Base-by-base conservation (phyloP, 2,113 vertebrate species). In the Odontophorus gujanensis region DNA sequence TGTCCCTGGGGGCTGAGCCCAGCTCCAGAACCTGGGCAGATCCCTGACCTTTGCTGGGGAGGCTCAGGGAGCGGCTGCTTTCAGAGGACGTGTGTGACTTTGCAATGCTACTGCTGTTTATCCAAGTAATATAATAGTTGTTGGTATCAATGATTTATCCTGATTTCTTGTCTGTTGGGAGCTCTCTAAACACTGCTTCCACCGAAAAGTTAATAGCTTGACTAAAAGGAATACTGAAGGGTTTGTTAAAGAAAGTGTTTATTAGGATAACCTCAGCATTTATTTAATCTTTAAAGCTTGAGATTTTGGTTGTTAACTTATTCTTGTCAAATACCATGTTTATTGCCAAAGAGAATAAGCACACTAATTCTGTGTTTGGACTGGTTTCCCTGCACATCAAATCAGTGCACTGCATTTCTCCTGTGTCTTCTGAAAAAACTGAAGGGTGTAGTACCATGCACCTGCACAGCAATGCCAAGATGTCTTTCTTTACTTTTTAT, bases 1-100 rank as follows among this genome's bases (percentile, higher is more conserved):
- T 58, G 66, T 66, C 53, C 51, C 69, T 30, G 8, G 79, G 69
- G 25, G 17, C 71, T 88, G 0, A 6, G 69, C 73, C 82, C 42
- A 30, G 45, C 32, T 57, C 74, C 0, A 0, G 26, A 58, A 69
- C 28, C 34, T 86, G 72, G 79, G 58, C 38, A 69, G 63, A 4
- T 68, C 43, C 42, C 71, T 92, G 95, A 81, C 81, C 73, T 95
- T 78, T 84, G 47, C 63, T 71, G 34, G 59, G 36, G 40, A 72
- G 38, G 22, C 4, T 63, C 80, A 1, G 1, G 15, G 71, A 68
- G 59, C 26, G 7, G 42, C 58, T 69, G 62, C 2, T 3, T 45
- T 68, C 53, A 25, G 61, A 87, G 47, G 15, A 25, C 2, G 59
- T 8, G 50, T 88, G 90, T 93, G 81, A 85, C 85, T 71, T 48